A percentile compares a stretch with the other conserved stretches of the same genome.
phyloP scores from a whole-genome alignment of 1,140 invertebrate genomes.

The Drosophila melanica region DNA sequence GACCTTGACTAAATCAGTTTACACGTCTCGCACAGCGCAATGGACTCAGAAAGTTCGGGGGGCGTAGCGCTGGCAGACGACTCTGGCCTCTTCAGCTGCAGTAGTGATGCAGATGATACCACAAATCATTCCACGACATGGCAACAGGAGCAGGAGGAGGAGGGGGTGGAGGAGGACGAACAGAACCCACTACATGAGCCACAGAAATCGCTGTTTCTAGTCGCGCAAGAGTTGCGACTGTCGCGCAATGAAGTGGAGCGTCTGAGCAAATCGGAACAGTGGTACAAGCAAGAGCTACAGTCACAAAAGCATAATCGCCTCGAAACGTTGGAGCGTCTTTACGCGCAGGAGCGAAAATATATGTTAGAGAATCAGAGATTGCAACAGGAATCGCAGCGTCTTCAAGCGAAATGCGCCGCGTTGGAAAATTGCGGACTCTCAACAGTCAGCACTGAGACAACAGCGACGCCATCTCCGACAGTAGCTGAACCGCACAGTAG shows the following conservation, averaged over 20 bases:
- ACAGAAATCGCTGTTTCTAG: conserved; percentile 47
- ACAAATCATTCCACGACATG: conserved; percentile 27
- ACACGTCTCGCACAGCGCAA: conserved; percentile 24
- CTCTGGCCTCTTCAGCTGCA: conserved; percentile 64
- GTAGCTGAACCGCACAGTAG: neutral
- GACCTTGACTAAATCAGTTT: conserved; percentile 5
- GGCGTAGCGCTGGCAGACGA: conserved; percentile 53
- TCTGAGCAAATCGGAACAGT: conserved; percentile 74
- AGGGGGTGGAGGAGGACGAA: neutral
- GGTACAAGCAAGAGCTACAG: conserved; percentile 78
- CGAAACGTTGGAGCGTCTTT: conserved; percentile 74
- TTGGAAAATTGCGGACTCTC: conserved; percentile 48
- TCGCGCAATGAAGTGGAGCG: conserved; percentile 74
- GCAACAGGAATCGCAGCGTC: conserved; percentile 65
- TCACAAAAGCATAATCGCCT: conserved; percentile 67
- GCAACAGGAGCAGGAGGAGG: neutral
- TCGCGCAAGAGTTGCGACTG: conserved; percentile 65
- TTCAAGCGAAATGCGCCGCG: conserved; percentile 57
- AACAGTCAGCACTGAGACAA: neutral
- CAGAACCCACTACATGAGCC: neutral
- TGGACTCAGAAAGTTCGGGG: conserved; percentile 48
- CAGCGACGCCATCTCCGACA: neutral
- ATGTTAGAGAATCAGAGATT: conserved; percentile 74
- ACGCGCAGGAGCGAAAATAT: conserved; percentile 76
- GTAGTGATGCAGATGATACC: conserved; percentile 46